Percentiles rank a stretch among this genome's conserved stretches.
phyloP scores from a whole-genome alignment of 2,888 invertebrate species.

The Chesias legatella region DNA sequence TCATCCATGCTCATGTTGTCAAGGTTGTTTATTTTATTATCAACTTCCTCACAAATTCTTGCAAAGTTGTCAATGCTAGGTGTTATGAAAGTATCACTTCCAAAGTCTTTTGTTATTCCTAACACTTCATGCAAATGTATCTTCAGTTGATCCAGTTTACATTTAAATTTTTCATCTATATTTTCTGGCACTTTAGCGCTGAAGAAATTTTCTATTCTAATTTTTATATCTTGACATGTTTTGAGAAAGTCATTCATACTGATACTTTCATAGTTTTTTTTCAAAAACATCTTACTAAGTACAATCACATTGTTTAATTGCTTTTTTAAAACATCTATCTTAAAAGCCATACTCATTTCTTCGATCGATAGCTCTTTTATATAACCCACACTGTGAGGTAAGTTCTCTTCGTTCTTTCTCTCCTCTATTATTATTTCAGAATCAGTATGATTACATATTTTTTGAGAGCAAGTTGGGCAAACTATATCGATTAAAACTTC shows the following conservation, averaged over 20 bases:
- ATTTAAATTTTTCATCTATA: background rate
- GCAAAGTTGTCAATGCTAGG: conserved; percentile 34
- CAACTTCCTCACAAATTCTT: conserved; percentile 28
- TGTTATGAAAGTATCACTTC: conserved; percentile 21
- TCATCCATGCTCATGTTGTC: conserved; percentile 8
- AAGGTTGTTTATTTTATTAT: conserved; percentile 26
- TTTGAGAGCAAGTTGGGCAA: conserved; percentile 2
- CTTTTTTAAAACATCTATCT: conserved; percentile 28
- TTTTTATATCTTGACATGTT: conserved; percentile 32
- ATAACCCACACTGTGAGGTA: too few relatives aligned
- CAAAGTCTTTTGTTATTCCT: conserved; percentile 29
- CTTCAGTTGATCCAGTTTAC: conserved; percentile 30
- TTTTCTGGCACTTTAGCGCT: background rate
- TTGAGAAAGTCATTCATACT: conserved; percentile 30
- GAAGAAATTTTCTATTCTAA: conserved; percentile 26
- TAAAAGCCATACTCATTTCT: conserved; percentile 7
- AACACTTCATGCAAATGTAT: conserved; percentile 31
- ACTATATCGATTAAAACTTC: background rate
- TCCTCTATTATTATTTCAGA: background rate
- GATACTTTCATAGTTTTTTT: conserved; percentile 25
- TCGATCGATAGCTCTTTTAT: background rate
- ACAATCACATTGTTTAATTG: conserved; percentile 32
- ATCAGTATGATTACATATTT: background rate
- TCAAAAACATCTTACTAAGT: conserved; percentile 31
- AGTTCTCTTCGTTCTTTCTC: background rate